These are phyloP conservation scores for Dasypolia templi DNA, from an alignment of 2,888 invertebrate genomes.

Conservation along the genomic window DNA sequence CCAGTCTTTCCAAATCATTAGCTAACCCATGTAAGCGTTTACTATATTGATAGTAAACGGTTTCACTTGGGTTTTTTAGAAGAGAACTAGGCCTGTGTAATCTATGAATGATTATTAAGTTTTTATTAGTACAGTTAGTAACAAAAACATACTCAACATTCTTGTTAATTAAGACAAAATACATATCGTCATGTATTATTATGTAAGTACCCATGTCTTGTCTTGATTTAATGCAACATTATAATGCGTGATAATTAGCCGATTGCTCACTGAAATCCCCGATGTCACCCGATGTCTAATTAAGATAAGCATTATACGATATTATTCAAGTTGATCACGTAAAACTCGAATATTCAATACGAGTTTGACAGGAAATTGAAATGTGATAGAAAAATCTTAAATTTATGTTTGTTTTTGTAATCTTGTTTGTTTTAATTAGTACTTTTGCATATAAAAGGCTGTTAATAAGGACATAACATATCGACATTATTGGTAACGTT, in stretches of 20 bases:
- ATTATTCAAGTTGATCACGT: constrained; percentile 16
- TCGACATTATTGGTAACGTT: background rate
- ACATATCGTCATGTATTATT: background rate
- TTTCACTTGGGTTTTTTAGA: too few relatives aligned
- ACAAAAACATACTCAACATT: background rate
- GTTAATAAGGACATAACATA: background rate
- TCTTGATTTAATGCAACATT: background rate
- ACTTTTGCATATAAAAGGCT: background rate
- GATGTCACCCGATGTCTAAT: constrained; percentile 32
- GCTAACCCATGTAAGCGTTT: too few relatives aligned
- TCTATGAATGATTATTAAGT: too few relatives aligned
- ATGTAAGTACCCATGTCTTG: background rate
- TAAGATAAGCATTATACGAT: too few relatives aligned
- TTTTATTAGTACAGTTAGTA: too few relatives aligned
- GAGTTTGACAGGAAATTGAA: constrained; percentile 11
- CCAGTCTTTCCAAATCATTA: too few relatives aligned
- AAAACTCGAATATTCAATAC: constrained; percentile 9
- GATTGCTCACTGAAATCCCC: constrained; percentile 27
- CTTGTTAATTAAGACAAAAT: background rate
- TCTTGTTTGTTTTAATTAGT: constrained; percentile 1
- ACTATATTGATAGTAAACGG: too few relatives aligned
- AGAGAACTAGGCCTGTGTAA: too few relatives aligned
- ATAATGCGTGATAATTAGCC: constrained; percentile 5
- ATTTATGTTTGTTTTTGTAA: constrained; percentile 9
- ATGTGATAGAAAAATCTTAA: background rate